Conservation (phyloP, 1,140 invertebrate species). For the Papilio machaon region DNA sequence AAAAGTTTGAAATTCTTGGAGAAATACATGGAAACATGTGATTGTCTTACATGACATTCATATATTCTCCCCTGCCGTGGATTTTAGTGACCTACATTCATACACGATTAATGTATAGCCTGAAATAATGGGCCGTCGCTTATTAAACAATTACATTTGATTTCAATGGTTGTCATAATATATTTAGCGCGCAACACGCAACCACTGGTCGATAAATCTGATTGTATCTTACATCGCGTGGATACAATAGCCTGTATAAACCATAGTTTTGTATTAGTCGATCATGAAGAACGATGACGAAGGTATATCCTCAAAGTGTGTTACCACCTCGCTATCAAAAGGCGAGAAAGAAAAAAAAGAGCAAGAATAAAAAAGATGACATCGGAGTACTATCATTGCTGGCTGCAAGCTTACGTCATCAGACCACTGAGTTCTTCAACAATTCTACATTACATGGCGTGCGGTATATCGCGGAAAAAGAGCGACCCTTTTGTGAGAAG, state of each 20-base stretch:
- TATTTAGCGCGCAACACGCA: constrained; percentile 13
- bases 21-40: not conserved
- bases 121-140: not conserved
- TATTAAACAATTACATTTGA: constrained; percentile 11
- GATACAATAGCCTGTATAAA: constrained; percentile 16
- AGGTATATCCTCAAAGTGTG: constrained; percentile 59
- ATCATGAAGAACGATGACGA: constrained; percentile 51
- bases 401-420: constrained; percentile 84
- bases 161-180: constrained; percentile 9
- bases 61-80: not conserved
- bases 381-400: constrained; percentile 71
- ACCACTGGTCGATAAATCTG: constrained; percentile 54
- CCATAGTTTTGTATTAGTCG: constrained; percentile 36
- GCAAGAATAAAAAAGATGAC: constrained; percentile 43
- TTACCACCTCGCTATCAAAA: constrained; percentile 42
- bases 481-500: constrained; percentile 87
- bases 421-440: constrained; percentile 86
- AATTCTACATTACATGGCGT: constrained; percentile 88
- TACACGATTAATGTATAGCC: not conserved
- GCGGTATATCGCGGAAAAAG: constrained; percentile 86
- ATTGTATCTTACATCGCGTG: constrained; percentile 55
- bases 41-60: not conserved
- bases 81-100: not conserved
- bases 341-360: constrained; percentile 36
- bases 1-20: not conserved